A percentile compares a stretch with the other conserved stretches of the same genome.
Conservation (phyloP, 2,113 vertebrate species). For the Seriola aureovittata region DNA sequence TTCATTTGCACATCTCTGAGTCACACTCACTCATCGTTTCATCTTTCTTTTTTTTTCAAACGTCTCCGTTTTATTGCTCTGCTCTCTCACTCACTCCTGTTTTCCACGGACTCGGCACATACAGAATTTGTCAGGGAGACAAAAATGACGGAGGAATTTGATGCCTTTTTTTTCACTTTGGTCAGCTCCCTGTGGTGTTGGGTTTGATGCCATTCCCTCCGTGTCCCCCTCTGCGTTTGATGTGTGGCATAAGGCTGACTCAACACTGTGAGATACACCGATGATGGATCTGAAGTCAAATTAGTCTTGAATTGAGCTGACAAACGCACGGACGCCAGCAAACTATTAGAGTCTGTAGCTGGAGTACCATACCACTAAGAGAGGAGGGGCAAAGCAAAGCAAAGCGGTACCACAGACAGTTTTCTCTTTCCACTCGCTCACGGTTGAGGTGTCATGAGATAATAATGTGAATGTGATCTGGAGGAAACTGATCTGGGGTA, state of each 20-base stretch:
- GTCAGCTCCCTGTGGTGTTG: slow-evolving; percentile 58
- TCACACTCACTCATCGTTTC: slow-evolving; percentile 55
- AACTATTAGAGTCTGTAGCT: slow-evolving; percentile 56
- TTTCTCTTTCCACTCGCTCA: slow-evolving; percentile 60
- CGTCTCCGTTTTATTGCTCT: slow-evolving; percentile 37
- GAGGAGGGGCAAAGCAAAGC: slow-evolving; percentile 18
- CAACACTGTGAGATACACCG: slow-evolving; percentile 55
- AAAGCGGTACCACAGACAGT: slow-evolving; percentile 23
- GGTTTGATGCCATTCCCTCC: slow-evolving; percentile 67
- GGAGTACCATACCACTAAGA: slow-evolving; percentile 25
- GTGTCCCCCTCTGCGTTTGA: slow-evolving; percentile 63
- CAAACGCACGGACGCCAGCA: slow-evolving; percentile 50
- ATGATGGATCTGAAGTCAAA: slow-evolving; percentile 74
- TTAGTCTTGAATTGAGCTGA: slow-evolving; percentile 66
- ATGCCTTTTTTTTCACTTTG: slow-evolving; percentile 53
- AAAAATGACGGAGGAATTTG: slow-evolving; percentile 67
- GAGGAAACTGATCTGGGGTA: slow-evolving; percentile 36
- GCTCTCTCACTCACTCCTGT: slow-evolving; percentile 38
- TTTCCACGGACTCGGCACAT: slow-evolving; percentile 67
- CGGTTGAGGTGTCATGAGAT: slow-evolving; percentile 44
- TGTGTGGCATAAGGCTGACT: slow-evolving; percentile 69
- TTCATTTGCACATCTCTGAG: slow-evolving; percentile 57
- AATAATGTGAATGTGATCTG: slow-evolving; percentile 52
- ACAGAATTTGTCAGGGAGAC: slow-evolving; percentile 61
- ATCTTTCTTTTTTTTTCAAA: slow-evolving; percentile 45